Base-by-base conservation (phyloP, 2,113 vertebrate genomes). In the Callocephalon fimbriatum region DNA sequence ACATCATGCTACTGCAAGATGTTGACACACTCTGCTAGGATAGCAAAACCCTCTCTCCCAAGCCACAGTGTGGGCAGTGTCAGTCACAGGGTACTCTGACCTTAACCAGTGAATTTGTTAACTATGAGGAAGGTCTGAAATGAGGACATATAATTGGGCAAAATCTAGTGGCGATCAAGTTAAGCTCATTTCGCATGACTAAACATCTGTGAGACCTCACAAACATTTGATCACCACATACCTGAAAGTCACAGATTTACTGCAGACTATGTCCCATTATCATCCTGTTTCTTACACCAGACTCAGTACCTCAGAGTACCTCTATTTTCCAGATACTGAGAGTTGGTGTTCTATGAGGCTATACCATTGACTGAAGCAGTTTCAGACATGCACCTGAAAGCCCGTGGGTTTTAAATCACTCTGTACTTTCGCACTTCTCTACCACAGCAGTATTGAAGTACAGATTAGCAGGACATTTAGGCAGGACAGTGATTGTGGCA, bases 401-500 rank as follows among this genome's bases (percentile, higher is more conserved):
- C 23, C 38, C 18, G 26, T 4, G 0, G 1, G n/a, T 63, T 61
- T 45, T 31, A 35, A 75, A 72, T 68, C 0, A 0, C 54, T 42
- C 54, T 38, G 17, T 44, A 45, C 31, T 74, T 79, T 51, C 75
- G 56, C 73, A 50, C 25, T 88, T 66, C 50, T 71, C 78, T 32
- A 44, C 25, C 21, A 38, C 50, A 70, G 20, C 38, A 38, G 32
- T 50, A 47, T 2, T 31, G 48, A 50, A 38, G 61, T n/a, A 27
- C 10, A 68, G 45, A 50, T 70, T 25, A 71, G n/a, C 42, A 48
- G 51, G 76, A 88, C 29, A 10, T 25, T 48, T 3, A 45, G 51
- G 80, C 67, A 81, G 62, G 73, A 61, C 37, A 38, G 66, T 12
- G 40, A 29, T 8, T 56, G 47, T 51, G 65, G 51, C 70, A 68